Conservation (phyloP, 2,888 invertebrate species). For the Watsonalla cultraria region DNA sequence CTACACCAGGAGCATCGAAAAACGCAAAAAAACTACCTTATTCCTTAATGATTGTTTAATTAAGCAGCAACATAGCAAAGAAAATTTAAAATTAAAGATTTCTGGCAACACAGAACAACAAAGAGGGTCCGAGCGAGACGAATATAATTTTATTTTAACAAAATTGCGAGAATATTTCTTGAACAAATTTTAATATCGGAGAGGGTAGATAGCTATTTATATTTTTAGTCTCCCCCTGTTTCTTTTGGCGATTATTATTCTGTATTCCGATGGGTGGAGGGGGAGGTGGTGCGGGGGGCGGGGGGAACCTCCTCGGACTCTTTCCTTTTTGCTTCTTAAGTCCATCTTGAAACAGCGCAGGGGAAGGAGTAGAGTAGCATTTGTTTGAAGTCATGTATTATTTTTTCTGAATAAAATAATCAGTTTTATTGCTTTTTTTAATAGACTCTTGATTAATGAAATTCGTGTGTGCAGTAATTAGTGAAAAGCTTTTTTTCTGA, state of each 20-base stretch:
- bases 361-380: slow-evolving; percentile 34
- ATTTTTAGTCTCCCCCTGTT: slow-evolving; percentile 71
- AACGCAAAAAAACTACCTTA: background rate
- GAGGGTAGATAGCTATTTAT: slow-evolving; percentile 73
- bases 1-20: too few species aligned
- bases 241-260: slow-evolving; percentile 79
- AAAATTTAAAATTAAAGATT: background rate
- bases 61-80: background rate
- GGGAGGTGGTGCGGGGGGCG: slow-evolving; percentile 22
- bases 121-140: slow-evolving; percentile 11
- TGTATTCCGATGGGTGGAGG: slow-evolving; percentile 71
- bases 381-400: background rate
- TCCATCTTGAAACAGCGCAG: slow-evolving; percentile 72
- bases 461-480: slow-evolving; percentile 1
- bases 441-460: background rate
- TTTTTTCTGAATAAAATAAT: background rate
- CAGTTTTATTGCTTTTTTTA: too few species aligned
- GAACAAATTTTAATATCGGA: slow-evolving; percentile 74
- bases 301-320: slow-evolving; percentile 64
- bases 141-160: slow-evolving; percentile 66
- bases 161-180: slow-evolving; percentile 59
- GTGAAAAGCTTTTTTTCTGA: too few species aligned
- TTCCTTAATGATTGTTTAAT: background rate
- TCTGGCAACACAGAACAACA: slow-evolving; percentile 6
- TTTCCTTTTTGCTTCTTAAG: slow-evolving; percentile 80